Evolutionary conservation across 2,797 vertebrate species (phyloP).

Genomic region (Fistularia tabacaria): DNA sequence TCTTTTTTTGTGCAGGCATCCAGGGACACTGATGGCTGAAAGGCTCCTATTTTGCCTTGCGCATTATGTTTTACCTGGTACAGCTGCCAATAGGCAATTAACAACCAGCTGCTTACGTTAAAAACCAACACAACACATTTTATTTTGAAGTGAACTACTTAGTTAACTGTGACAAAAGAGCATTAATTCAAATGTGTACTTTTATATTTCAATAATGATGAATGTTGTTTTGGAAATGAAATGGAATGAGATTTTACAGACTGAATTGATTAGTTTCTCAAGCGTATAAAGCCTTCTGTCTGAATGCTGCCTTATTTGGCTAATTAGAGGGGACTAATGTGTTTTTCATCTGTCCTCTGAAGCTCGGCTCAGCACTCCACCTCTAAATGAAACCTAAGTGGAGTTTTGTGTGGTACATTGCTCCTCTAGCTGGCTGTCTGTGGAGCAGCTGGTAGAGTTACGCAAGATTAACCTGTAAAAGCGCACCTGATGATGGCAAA

Average conservation of each 20-base stretch:
- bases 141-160: slow-evolving; percentile 33
- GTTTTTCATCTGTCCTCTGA: slow-evolving; percentile 22
- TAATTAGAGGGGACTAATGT: slow-evolving; percentile 44
- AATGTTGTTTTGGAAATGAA: slow-evolving; percentile 30
- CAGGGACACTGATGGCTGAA: too few relatives aligned
- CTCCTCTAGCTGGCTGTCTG: slow-evolving; percentile 13
- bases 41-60: too few relatives aligned
- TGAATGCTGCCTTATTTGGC: slow-evolving; percentile 13
- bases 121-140: slow-evolving; percentile 14
- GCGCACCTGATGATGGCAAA: slow-evolving; percentile 5
- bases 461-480: slow-evolving; percentile 11
- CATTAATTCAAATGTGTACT: slow-evolving; percentile 49
- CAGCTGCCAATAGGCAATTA: slow-evolving; percentile 27
- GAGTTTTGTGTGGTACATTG: slow-evolving; percentile 7
- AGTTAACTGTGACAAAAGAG: slow-evolving; percentile 46
- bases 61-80: too few relatives aligned
- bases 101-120: slow-evolving; percentile 34
- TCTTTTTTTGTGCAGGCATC: too few relatives aligned
- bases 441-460: slow-evolving; percentile 24
- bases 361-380: slow-evolving; percentile 7
- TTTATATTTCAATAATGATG: slow-evolving; percentile 43
- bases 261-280: slow-evolving; percentile 24
- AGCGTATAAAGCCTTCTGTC: slow-evolving; percentile 25
- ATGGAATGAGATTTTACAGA: slow-evolving; percentile 24
- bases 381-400: slow-evolving; percentile 19